Evolutionary conservation across 2,888 invertebrate genomes (phyloP), one percentile per base, ranked within the genome.

Genomic region (Tuberolachnus salignus): DNA sequence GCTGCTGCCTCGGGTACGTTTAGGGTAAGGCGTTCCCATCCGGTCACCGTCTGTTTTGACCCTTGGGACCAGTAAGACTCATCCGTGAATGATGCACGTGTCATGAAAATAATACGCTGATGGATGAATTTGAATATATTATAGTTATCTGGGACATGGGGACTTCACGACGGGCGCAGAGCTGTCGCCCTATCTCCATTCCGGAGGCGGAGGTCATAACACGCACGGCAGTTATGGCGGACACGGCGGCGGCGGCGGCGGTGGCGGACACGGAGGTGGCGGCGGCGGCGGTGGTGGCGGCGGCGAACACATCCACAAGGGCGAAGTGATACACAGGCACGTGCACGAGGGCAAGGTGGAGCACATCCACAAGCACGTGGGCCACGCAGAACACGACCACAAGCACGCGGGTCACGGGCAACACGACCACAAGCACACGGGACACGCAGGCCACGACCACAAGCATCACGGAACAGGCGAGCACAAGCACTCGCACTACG

Each of bases 401-500:
- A 82, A 83, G 55, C 83, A 84, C 80, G 81, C 82, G 59, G 83
- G 83, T 11, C 83, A 83, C 64, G 82, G 82, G 69, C 83, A 82
- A 11, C 83, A 83, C 63, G 83, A 84, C 26, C 83, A 83, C 66
- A 82, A 84, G 26, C 83, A 83, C 59, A 80, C 75, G 8, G 83
- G 83, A 1, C 82, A 83, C 51, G 82, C 81, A 42, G 82, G 81
- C 13, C 83, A 83, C 67, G 82, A 83, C 55, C 86, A 83, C 75
- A 82, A 83, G 51, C 83, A 83, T 64, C 82, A 82, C 19, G 83
- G 83, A 19, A 81, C 83, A 26, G 82, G 82, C 34, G 82, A 81
- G 2, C 83, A 83, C 66, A 83, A 82, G 34, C 83, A 88, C 82
- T 88, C 83, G 19, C 83, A 87, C 80, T 86, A 86, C 81, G 87